Evolutionary conservation across 1,140 invertebrate genomes (phyloP).

Genomic region (Drosophila azteca): DNA sequence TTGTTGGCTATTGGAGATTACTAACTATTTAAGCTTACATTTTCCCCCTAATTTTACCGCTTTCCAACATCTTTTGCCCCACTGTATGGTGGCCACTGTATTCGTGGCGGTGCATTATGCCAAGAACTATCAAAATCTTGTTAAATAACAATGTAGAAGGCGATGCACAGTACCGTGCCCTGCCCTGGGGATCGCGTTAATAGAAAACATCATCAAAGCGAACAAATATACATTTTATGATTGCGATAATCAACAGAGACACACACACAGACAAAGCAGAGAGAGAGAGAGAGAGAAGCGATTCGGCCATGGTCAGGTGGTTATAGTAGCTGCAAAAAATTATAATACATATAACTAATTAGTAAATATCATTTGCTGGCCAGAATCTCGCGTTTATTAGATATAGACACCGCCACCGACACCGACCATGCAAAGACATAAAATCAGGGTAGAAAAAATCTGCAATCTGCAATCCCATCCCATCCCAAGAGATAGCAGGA

Average conservation of each 20-base stretch:
- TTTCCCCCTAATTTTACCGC: not conserved
- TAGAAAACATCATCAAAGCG: constrained; percentile 51
- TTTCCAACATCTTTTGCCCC: not conserved
- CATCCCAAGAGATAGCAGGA: not conserved
- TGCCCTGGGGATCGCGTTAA: constrained; percentile 49
- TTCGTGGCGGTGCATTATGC: constrained; percentile 59
- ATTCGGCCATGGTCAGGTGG: constrained; percentile 48
- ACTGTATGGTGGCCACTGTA: constrained; percentile 26
- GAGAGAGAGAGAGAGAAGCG: constrained; percentile 1
- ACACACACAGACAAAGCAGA: not conserved
- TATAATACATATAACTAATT: constrained; percentile 67
- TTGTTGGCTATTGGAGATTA: no score
- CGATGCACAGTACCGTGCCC: not conserved
- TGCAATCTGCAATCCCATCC: constrained; percentile 14
- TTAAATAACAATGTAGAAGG: constrained; percentile 46
- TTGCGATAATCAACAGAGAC: constrained; percentile 69
- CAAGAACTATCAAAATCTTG: constrained; percentile 63
- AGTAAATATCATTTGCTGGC: constrained; percentile 60
- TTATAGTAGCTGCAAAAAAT: constrained; percentile 32
- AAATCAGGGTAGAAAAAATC: constrained; percentile 20
- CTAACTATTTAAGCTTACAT: not conserved
- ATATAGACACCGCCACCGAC: constrained; percentile 24
- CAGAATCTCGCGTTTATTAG: constrained; percentile 15
- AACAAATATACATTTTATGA: constrained; percentile 72
- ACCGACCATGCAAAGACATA: constrained; percentile 57